A percentile compares a stretch with the other conserved stretches of the same genome.
Evolutionary conservation across 2,797 vertebrate species (phyloP).

Genomic region (Microctenopoma stevenorrisi): DNA sequence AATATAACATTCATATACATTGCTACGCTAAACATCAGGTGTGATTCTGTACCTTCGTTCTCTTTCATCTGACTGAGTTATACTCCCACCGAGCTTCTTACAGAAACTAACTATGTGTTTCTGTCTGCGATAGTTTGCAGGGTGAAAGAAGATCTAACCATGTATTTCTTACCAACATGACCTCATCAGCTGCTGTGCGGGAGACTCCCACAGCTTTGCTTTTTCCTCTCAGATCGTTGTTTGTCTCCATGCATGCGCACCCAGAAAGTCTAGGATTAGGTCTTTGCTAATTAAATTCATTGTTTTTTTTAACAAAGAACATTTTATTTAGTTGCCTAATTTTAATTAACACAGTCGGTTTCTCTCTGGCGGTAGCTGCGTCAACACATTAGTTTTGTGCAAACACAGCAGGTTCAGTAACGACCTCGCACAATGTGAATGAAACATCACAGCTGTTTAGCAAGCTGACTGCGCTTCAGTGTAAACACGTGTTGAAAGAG

Average conservation of each 20-base stretch:
- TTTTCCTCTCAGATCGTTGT: not conserved
- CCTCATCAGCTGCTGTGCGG: not conserved
- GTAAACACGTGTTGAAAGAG: no score
- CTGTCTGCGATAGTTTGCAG: no score
- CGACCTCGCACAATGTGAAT: not conserved
- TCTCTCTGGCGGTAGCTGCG: not conserved
- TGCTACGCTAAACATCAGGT: no score
- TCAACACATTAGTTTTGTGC: constrained; percentile 1
- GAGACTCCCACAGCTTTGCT: no score
- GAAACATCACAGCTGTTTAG: not conserved
- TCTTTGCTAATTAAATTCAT: not conserved
- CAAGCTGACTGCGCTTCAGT: not conserved
- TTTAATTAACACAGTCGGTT: constrained; percentile 2
- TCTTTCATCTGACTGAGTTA: no score
- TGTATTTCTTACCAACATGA: no score
- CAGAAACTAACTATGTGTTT: no score
- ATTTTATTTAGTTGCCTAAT: constrained; percentile 5
- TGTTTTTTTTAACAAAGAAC: not conserved
- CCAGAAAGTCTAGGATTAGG: not conserved
- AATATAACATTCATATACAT: no score
- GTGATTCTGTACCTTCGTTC: no score
- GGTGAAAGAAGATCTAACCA: no score
- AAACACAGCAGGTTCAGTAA: constrained; percentile 1
- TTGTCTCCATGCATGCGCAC: not conserved
- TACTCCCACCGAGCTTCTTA: no score